phyloP scores from a whole-genome alignment of 2,888 invertebrate genomes.

The Galeruca laticollis region DNA sequence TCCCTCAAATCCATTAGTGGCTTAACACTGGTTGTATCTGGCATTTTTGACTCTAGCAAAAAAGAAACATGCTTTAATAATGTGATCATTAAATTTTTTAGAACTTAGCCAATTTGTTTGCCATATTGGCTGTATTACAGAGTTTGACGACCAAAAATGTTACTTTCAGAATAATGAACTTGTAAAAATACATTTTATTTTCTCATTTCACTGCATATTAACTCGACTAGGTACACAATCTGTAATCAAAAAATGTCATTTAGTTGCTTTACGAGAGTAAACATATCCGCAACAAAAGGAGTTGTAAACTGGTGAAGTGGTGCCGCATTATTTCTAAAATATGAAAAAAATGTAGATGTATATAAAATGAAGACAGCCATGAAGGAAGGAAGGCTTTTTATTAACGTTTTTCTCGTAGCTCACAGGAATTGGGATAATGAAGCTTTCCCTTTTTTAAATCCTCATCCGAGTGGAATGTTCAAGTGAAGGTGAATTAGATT shows the following conservation, averaged over 20 bases:
- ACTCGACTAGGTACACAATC: background rate
- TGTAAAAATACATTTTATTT: too few relatives aligned
- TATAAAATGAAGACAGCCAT: conserved; percentile 24
- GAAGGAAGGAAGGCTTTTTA: conserved; percentile 32
- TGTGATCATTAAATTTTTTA: too few relatives aligned
- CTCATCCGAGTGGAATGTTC: conserved; percentile 21
- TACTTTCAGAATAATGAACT: too few relatives aligned
- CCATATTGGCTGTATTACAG: too few relatives aligned
- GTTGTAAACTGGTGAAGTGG: background rate
- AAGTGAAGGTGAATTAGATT: conserved; percentile 15
- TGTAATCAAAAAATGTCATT: background rate
- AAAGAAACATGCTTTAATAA: too few relatives aligned
- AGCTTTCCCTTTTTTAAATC: conserved; percentile 31
- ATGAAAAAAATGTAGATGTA: conserved; percentile 23
- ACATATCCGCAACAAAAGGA: conserved; percentile 1
- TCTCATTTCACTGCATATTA: background rate
- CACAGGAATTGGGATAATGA: conserved; percentile 32
- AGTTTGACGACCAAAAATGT: too few relatives aligned
- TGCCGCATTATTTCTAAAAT: background rate
- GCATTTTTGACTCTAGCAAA: too few relatives aligned
- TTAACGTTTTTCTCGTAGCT: conserved; percentile 29
- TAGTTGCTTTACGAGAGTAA: background rate
- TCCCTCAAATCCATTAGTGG: too few relatives aligned
- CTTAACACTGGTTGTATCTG: too few relatives aligned
- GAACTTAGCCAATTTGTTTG: too few relatives aligned